These are phyloP conservation scores for Triplophysa rosa DNA, from an alignment of 2,113 vertebrate species.

Conservation along the genomic window DNA sequence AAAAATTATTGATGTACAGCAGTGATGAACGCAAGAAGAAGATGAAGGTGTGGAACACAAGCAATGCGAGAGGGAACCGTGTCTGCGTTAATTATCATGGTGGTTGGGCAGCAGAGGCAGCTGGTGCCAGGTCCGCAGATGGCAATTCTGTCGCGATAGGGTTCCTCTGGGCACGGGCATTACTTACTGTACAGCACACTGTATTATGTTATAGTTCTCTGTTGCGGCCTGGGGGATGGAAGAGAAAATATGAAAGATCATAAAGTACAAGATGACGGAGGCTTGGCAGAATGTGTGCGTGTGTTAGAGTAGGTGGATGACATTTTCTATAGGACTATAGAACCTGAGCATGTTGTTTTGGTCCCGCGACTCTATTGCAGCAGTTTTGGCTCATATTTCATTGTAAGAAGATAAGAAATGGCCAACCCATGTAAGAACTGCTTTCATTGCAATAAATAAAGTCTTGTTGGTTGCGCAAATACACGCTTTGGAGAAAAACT, in stretches of 20 bases:
- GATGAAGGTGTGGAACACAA: constrained; percentile 21
- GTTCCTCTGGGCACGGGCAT: constrained; percentile 59
- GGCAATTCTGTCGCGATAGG: constrained; percentile 61
- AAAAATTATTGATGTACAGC: constrained; percentile 24
- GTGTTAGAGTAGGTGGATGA: background rate
- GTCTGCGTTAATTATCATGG: constrained; percentile 21
- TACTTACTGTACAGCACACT: constrained; percentile 67
- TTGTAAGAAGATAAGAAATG: constrained; percentile 50
- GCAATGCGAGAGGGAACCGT: background rate
- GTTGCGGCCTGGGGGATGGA: background rate
- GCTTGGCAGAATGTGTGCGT: constrained; percentile 25
- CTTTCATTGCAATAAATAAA: constrained; percentile 62
- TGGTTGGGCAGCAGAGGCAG: constrained; percentile 37
- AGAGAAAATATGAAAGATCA: constrained; percentile 27
- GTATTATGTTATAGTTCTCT: constrained; percentile 40
- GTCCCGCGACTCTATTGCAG: constrained; percentile 9
- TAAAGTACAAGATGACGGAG: constrained; percentile 22
- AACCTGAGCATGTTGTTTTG: constrained; percentile 19
- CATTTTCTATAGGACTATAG: constrained; percentile 30
- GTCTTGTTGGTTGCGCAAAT: constrained; percentile 49
- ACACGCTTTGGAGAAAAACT: background rate
- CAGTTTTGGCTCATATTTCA: constrained; percentile 19
- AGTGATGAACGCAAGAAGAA: background rate
- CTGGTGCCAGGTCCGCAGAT: constrained; percentile 76
- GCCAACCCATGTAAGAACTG: constrained; percentile 56